phyloP scores from a whole-genome alignment of 2,113 vertebrate genomes.

The Danio rerio region DNA sequence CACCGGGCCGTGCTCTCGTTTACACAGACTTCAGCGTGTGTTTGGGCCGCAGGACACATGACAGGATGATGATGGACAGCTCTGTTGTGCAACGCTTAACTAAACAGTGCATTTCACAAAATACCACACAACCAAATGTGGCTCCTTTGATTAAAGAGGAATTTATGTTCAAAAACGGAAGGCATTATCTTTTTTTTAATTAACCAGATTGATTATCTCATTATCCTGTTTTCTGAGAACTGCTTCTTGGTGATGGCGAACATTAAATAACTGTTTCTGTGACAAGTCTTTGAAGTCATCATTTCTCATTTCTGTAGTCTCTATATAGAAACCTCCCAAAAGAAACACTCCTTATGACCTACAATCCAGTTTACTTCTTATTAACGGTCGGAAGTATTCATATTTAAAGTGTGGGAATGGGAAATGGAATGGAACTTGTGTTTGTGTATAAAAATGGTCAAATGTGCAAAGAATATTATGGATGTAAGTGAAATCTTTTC shows the following conservation, averaged over 20 bases:
- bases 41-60: constrained; percentile 5
- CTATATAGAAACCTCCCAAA: constrained; percentile 8
- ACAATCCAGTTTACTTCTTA: not conserved
- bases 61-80: constrained; percentile 15
- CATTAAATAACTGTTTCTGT: not conserved
- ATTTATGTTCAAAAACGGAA: not conserved
- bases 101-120: constrained; percentile 25
- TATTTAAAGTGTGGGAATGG: not conserved
- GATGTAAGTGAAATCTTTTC: no score
- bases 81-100: constrained; percentile 33
- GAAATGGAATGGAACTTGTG: no score
- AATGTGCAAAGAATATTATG: no score
- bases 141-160: constrained; percentile 3
- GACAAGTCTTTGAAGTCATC: not conserved
- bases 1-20: not conserved
- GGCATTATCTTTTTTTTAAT: constrained; percentile 1
- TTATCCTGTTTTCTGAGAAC: not conserved
- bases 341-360: not conserved
- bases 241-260: not conserved
- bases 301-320: not conserved
- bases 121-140: not conserved
- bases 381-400: not conserved
- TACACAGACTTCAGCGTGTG: constrained; percentile 4
- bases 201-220: not conserved
- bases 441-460: no score